Evolutionary conservation across 1,140 invertebrate genomes (phyloP).

Genomic region (Magallana gigas): DNA sequence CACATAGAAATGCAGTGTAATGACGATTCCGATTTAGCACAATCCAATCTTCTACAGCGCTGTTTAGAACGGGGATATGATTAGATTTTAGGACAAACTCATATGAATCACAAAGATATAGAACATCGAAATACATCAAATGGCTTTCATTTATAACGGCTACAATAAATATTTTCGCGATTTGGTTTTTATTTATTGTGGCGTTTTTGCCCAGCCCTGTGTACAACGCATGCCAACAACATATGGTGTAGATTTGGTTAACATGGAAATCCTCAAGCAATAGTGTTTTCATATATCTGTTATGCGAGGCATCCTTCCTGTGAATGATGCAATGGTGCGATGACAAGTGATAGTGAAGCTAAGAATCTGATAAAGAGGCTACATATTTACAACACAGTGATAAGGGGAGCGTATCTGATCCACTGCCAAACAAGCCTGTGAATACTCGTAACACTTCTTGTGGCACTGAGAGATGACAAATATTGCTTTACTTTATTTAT

Average conservation of each 20-base stretch:
- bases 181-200: not conserved
- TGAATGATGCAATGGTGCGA: not conserved
- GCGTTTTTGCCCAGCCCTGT: not conserved
- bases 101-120: not conserved
- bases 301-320: not conserved
- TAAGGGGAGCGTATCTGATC: not conserved
- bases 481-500: not conserved
- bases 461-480: not conserved
- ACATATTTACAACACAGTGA: constrained; percentile 1
- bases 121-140: not conserved
- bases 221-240: not conserved
- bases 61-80: constrained; percentile 54
- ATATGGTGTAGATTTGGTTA: not conserved
- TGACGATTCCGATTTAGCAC: constrained; percentile 76
- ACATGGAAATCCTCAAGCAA: not conserved
- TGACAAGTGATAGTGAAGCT: constrained; percentile 13
- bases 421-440: not conserved
- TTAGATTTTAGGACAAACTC: not conserved
- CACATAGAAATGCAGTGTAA: constrained; percentile 95
- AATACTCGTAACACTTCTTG: not conserved
- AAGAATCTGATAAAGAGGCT: not conserved
- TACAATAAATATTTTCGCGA: not conserved
- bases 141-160: not conserved
- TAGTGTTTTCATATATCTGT: not conserved
- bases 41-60: constrained; percentile 67